Evolutionary conservation across 2,113 vertebrate species (phyloP), one percentile per base, ranked within the genome.

Genomic region (Poeciliopsis turrubarensis): DNA sequence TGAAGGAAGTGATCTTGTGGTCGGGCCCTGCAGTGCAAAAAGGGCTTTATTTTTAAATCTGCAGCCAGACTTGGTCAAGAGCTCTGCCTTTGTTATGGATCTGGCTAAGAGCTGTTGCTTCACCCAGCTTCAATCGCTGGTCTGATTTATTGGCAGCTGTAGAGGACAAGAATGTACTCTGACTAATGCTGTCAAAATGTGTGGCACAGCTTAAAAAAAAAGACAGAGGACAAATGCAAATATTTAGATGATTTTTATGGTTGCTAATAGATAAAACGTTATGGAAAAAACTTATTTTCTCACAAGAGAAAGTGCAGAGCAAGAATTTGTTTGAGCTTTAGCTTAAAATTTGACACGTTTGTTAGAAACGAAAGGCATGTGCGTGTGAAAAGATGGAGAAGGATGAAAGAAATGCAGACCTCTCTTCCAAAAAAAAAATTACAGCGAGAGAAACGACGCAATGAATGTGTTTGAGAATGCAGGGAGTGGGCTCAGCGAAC

Each of bases 351-450:
- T 78, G 85, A 92, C 91, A 91, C 87, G 68, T 73, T 57, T 54
- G 76, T 80, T 88, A 85, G 87, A 91, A 91, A 91, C 88, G 65
- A 84, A 89, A 91, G 87, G 41, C 89, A 91, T 74, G 84, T 78
- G 70, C 77, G 70, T 92, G 91, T 91, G 89, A 92, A 91, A 90
- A 78, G 82, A 64, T 85, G 29, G 72, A 68, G 65, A 86, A 80
- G 88, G 84, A 91, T 72, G 86, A 80, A 75, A 91, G 77, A 77
- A 90, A 84, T 83, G 87, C 65, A 69, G 79, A 70, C 75, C 80
- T 84, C 85, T 81, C 71, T 78, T 74, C 80, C 26, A 77, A 10
- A 17, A 15, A 19, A 4, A 68, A 75, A 73, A 66, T 62, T 81
- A 60, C 57, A 75, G 60, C 60, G 25, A 60, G 31, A 64, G 51